Base-by-base conservation (phyloP, 2,888 invertebrate genomes). In the Dicyrtomina minuta region DNA sequence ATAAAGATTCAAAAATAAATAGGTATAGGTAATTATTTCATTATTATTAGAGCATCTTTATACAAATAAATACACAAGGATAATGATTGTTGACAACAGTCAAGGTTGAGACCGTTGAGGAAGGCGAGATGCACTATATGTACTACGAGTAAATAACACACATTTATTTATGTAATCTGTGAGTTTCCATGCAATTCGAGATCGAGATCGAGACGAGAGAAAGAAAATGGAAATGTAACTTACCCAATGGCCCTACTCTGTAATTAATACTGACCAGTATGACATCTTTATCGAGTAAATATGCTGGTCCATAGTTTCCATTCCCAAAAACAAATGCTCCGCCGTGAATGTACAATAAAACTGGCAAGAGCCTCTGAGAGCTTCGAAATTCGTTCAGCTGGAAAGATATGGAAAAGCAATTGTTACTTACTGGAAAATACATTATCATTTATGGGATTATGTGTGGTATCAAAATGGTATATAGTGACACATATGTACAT, bases 271-370 rank as follows among this genome's bases (percentile, higher is more conserved):
- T 43, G 24, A 68, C 68, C 15, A 68, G 51, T n/a, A 68, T 51
- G 13, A 68, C 27, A 24, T 68, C 56, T 33, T 62, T 59, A 22
- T 68, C 62, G 8, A 68, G 62, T 22, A 68, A 56, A 56, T 68
- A 68, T 24, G 68, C 61, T 13, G 68, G 68, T 13, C 68, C 68
- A 33, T 68, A 68, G 33, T 68, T 68, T 26, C 68, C 68, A 20
- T 68, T 68, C 15, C 68, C 68, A 26, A 60, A 44, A 24, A 60
- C 44, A 24, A 60, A 60, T 8, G 44, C 60, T 22, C 17, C 22
- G 22, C 58, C 58, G 27, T 58, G 58, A n/a, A 58, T 27, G 43
- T 68, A 68, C 15, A 68, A 20, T 6, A 68, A 43, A 15, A 68
- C 68, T 4, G 68, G 68, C 17, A 68, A 27, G 3, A 68, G 55